Evolutionary conservation across 2,888 invertebrate species (phyloP).

Genomic region (Papilio elwesi): DNA sequence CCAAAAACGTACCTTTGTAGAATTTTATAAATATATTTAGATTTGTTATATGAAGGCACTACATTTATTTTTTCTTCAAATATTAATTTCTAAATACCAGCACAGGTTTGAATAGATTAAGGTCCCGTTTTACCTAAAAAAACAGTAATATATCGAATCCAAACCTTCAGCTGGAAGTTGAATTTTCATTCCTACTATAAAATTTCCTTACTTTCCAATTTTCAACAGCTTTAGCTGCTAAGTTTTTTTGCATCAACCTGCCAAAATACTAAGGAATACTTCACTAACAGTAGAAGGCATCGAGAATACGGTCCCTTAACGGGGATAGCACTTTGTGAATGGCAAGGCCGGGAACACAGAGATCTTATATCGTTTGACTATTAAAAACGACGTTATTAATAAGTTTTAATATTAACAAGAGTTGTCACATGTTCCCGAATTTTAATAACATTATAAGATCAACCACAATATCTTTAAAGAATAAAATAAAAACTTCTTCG

Average conservation of each 20-base stretch:
- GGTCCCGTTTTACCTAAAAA: conserved; percentile 10
- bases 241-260: neutral
- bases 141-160: conserved; percentile 11
- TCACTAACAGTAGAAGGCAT: conserved; percentile 51
- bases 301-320: conserved; percentile 57
- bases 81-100: neutral
- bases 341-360: conserved; percentile 41
- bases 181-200: neutral
- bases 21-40: conserved; percentile 44
- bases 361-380: neutral
- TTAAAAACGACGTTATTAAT: neutral
- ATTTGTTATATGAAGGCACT: conserved; percentile 39
- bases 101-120: conserved; percentile 1
- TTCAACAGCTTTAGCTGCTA: conserved; percentile 7
- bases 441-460: conserved; percentile 27
- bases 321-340: conserved; percentile 70
- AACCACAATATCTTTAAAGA: conserved; percentile 37
- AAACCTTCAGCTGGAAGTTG: conserved; percentile 1
- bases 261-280: neutral
- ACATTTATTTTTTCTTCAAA: conserved; percentile 3
- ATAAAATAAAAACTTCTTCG: conserved; percentile 32
- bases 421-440: conserved; percentile 12
- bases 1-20: neutral
- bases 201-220: neutral
- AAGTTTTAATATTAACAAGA: neutral